Percentiles rank a stretch among this genome's conserved stretches.
These are phyloP conservation scores for Drosophila auraria DNA, from an alignment of 1,140 invertebrate genomes.

Conservation along the genomic window DNA sequence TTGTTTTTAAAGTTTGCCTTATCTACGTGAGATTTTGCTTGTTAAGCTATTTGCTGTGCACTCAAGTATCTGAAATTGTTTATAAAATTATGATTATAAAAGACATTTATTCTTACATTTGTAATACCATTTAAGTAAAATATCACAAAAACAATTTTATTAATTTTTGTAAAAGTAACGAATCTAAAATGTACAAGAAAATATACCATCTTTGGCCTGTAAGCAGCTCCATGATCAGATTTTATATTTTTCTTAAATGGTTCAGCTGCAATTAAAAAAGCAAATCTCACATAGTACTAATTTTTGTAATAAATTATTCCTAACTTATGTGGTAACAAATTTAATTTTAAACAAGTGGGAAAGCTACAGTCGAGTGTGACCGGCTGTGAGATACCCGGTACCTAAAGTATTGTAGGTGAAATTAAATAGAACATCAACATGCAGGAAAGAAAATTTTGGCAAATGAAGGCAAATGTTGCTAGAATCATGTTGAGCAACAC, in stretches of 20 bases:
- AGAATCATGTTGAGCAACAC: no score
- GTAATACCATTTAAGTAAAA: conserved; percentile 68
- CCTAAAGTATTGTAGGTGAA: no score
- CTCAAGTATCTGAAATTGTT: conserved; percentile 35
- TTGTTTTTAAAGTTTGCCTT: conserved; percentile 71
- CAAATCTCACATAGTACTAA: conserved; percentile 67
- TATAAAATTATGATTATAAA: conserved; percentile 30
- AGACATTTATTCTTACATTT: conserved; percentile 66
- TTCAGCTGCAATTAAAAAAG: conserved; percentile 21
- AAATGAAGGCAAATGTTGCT: no score
- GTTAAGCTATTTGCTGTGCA: conserved; percentile 67
- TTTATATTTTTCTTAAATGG: conserved; percentile 55
- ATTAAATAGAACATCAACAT: no score
- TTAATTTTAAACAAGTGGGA: not conserved
- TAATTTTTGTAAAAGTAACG: conserved; percentile 48
- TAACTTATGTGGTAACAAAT: conserved; percentile 39
- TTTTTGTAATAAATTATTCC: conserved; percentile 74
- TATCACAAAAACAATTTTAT: conserved; percentile 36
- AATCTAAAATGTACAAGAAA: conserved; percentile 54
- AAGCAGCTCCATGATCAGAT: conserved; percentile 52
- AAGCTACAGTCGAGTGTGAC: no score
- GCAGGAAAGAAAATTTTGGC: no score
- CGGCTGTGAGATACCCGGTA: no score
- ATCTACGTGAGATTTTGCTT: conserved; percentile 63
- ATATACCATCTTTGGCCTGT: conserved; percentile 49